Evolutionary conservation across 2,113 vertebrate species (phyloP).

Genomic region (Burhinus oedicnemus): DNA sequence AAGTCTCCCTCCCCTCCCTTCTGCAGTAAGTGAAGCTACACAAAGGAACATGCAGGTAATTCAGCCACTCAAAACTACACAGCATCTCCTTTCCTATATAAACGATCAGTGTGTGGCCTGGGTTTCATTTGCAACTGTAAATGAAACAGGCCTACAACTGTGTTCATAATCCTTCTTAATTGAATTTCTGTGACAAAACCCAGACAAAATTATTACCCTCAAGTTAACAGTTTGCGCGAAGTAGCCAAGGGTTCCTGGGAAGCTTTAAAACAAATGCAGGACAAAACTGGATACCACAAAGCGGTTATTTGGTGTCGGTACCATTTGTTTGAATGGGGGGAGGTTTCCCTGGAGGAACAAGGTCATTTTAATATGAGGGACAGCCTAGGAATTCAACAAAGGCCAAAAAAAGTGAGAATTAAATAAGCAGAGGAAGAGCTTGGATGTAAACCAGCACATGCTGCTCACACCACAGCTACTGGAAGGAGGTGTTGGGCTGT

Average conservation of each 20-base stretch:
- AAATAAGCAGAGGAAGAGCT: background rate
- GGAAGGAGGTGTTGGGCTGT: background rate
- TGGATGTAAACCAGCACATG: background rate
- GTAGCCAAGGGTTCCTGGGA: conserved; percentile 61
- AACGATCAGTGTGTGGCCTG: conserved; percentile 72
- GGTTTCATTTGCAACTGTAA: conserved; percentile 75
- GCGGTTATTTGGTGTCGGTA: conserved; percentile 13
- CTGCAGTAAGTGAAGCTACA: conserved; percentile 14
- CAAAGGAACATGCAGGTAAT: conserved; percentile 62
- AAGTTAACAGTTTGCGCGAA: conserved; percentile 38
- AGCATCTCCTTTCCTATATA: conserved; percentile 43
- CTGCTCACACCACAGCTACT: background rate
- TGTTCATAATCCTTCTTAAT: conserved; percentile 74
- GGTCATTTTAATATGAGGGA: background rate
- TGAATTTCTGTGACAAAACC: conserved; percentile 75
- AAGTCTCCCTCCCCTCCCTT: background rate
- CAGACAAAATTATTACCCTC: conserved; percentile 71
- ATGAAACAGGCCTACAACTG: conserved; percentile 74
- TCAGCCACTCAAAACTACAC: conserved; percentile 8
- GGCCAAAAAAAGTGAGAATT: background rate
- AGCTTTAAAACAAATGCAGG: conserved; percentile 58
- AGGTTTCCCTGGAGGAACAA: background rate
- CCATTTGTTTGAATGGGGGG: background rate
- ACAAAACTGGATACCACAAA: conserved; percentile 30
- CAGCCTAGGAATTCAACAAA: background rate